phyloP scores from a whole-genome alignment of 2,888 invertebrate genomes.

The Syrista parreyssii region DNA sequence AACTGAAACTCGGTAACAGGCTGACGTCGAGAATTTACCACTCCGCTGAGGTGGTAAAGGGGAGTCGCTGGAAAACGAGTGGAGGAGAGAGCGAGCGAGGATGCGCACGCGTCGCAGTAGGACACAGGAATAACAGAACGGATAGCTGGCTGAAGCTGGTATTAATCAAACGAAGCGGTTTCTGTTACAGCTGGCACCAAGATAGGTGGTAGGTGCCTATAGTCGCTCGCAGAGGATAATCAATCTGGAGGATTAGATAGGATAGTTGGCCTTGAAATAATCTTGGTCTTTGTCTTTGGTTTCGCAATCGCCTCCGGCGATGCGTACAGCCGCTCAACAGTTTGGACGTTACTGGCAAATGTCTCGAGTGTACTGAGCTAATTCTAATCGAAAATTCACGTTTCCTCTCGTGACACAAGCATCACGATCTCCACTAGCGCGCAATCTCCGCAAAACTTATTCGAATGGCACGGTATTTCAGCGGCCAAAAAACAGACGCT shows the following conservation, averaged over 20 bases:
- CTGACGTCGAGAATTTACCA: slow-evolving; percentile 12
- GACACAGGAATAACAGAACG: slow-evolving; percentile 6
- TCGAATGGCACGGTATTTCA: too few relatives aligned
- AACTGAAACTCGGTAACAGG: slow-evolving; percentile 7
- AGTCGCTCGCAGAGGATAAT: slow-evolving; percentile 34
- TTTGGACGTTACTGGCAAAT: too few relatives aligned
- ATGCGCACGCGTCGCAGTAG: background rate
- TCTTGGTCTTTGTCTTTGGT: too few relatives aligned
- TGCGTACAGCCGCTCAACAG: too few relatives aligned
- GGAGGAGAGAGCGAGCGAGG: slow-evolving; percentile 6
- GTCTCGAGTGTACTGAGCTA: too few relatives aligned
- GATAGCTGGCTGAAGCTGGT: slow-evolving; percentile 15
- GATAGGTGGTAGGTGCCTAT: slow-evolving; percentile 31
- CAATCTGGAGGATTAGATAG: slow-evolving; percentile 43
- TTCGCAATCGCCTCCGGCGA: too few relatives aligned
- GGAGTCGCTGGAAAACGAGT: background rate
- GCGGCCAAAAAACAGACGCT: too few relatives aligned
- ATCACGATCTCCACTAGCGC: too few relatives aligned
- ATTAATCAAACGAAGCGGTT: slow-evolving; percentile 46
- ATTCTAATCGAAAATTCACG: too few relatives aligned
- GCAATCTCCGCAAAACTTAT: too few relatives aligned
- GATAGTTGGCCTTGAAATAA: slow-evolving; percentile 26
- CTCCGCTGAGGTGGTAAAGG: background rate
- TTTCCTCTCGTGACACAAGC: too few relatives aligned
- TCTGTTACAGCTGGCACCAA: slow-evolving; percentile 39